Evolutionary conservation across 2,888 invertebrate species (phyloP).

Genomic region (Orthosia gracilis): DNA sequence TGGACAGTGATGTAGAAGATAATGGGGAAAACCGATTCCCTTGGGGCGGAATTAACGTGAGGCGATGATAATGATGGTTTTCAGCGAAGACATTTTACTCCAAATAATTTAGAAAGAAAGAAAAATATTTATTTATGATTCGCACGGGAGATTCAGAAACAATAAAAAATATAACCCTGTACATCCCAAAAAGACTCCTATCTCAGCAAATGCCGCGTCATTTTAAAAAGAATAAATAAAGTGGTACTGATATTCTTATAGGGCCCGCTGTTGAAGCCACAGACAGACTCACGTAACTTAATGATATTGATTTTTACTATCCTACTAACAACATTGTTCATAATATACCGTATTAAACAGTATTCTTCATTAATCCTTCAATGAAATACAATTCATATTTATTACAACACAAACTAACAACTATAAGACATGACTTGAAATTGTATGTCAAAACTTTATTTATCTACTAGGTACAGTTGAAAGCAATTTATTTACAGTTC

Average conservation of each 20-base stretch:
- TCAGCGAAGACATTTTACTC: neutral
- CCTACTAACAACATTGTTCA: too few species aligned
- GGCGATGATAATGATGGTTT: neutral
- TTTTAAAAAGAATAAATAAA: too few species aligned
- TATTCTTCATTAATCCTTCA: neutral
- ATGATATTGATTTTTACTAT: too few species aligned
- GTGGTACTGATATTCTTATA: too few species aligned
- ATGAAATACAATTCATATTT: neutral
- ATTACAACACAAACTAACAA: neutral
- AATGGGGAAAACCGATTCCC: neutral
- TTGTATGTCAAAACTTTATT: conserved; percentile 25
- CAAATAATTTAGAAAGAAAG: too few species aligned
- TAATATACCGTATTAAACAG: neutral
- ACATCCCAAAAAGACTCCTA: too few species aligned
- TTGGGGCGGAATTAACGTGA: conserved; percentile 3
- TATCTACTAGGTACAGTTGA: neutral
- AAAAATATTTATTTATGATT: too few species aligned
- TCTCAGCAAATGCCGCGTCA: too few species aligned
- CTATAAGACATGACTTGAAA: conserved; percentile 11
- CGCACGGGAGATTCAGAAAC: too few species aligned
- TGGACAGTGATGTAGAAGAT: neutral
- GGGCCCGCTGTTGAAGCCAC: too few species aligned
- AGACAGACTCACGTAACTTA: too few species aligned
- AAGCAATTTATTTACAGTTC: neutral
- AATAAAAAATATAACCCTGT: too few species aligned